phyloP scores from a whole-genome alignment of 1,140 invertebrate genomes.

The Pentalonia nigronervosa region DNA sequence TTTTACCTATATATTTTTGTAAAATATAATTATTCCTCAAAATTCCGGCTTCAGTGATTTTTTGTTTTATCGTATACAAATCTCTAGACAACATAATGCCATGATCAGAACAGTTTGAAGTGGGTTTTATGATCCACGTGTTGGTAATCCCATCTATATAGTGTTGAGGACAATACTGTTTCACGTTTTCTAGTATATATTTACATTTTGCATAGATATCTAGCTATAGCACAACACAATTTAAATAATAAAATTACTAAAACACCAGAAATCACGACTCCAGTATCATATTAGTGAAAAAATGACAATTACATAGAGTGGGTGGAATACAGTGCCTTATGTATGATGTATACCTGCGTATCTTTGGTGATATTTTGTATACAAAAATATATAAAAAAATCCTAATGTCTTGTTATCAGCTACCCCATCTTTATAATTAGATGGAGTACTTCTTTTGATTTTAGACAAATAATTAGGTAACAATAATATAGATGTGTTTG shows the following conservation, averaged over 20 bases:
- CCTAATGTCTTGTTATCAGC: too few species aligned
- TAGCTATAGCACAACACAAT: background rate
- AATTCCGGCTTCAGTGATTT: constrained; percentile 69
- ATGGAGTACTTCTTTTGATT: too few species aligned
- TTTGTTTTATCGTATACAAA: constrained; percentile 83
- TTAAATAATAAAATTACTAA: background rate
- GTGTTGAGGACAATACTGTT: constrained; percentile 75
- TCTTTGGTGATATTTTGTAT: background rate
- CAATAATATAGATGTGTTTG: too few species aligned
- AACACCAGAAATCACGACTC: background rate
- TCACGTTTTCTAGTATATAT: constrained; percentile 14
- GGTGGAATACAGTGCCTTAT: too few species aligned
- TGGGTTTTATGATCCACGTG: constrained; percentile 95
- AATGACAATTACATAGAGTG: background rate
- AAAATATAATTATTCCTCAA: constrained; percentile 86
- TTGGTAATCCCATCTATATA: constrained; percentile 84
- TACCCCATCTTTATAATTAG: too few species aligned
- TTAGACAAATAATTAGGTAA: too few species aligned
- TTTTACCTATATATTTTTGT: constrained; percentile 92
- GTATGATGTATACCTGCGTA: too few species aligned
- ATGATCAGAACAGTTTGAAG: constrained; percentile 88
- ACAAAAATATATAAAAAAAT: background rate
- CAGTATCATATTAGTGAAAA: background rate
- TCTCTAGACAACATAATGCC: constrained; percentile 88
- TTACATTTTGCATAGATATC: constrained; percentile 49